Conservation (phyloP, 1,140 invertebrate genomes). For the Linepithema humile region DNA sequence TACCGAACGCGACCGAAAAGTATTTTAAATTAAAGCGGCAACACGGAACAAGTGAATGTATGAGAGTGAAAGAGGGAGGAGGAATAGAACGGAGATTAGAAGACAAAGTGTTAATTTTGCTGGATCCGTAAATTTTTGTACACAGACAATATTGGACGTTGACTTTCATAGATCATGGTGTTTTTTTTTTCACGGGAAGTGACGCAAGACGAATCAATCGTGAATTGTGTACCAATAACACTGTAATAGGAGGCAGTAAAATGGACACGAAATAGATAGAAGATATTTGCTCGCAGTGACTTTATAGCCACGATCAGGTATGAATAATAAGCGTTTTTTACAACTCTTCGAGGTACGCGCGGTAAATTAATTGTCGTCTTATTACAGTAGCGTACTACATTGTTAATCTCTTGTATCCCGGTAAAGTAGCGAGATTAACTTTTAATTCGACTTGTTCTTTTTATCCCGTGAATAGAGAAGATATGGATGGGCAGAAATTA, state of each 20-base stretch:
- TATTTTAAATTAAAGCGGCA: constrained; percentile 42
- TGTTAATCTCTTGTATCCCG: constrained; percentile 40
- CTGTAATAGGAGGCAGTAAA: not conserved
- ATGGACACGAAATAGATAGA: not conserved
- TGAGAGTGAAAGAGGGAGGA: constrained; percentile 17
- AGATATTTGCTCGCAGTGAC: not conserved
- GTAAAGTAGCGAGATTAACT: constrained; percentile 28
- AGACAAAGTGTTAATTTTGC: constrained; percentile 44
- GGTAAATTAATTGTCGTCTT: constrained; percentile 31
- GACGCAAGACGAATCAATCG: not conserved
- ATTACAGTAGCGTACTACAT: constrained; percentile 11
- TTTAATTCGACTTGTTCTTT: constrained; percentile 22
- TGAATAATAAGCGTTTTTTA: constrained; percentile 44
- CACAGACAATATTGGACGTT: not conserved
- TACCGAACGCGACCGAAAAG: constrained; percentile 28
- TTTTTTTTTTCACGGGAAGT: not conserved
- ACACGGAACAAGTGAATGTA: constrained; percentile 4
- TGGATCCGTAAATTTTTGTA: constrained; percentile 36
- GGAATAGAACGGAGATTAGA: not conserved
- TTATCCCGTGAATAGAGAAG: constrained; percentile 6
- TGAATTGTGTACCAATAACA: constrained; percentile 12
- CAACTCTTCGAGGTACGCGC: constrained; percentile 5
- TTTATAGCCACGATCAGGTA: not conserved
- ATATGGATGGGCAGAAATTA: constrained; percentile 9
- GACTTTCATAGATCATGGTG: not conserved